A percentile compares a stretch with the other conserved stretches of the same genome.
phyloP scores from a whole-genome alignment of 1,140 invertebrate genomes.

The Chrysomallon squamiferum region DNA sequence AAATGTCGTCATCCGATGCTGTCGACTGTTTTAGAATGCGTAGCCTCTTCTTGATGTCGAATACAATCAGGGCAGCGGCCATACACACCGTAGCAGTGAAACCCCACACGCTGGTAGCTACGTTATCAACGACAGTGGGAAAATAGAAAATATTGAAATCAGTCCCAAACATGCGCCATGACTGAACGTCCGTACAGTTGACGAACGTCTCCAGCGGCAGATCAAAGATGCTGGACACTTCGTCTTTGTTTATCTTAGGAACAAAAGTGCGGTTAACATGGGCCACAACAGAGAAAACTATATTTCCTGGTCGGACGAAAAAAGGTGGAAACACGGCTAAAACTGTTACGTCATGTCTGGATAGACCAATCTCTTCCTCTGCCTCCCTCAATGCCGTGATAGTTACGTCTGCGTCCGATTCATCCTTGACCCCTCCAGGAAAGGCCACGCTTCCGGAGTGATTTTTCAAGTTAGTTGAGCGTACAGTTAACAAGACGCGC shows the following conservation, averaged over 20 bases:
- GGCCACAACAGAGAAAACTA: not conserved
- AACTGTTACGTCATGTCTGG: slow-evolving; percentile 70
- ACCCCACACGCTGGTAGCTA: not conserved
- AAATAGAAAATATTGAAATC: not conserved
- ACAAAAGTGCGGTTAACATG: not conserved
- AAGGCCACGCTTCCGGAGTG: slow-evolving; percentile 1
- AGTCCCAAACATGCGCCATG: not conserved
- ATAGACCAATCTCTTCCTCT: slow-evolving; percentile 78
- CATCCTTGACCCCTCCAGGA: slow-evolving; percentile 13
- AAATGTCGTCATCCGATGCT: too few species aligned
- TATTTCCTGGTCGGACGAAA: not conserved
- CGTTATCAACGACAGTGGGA: not conserved
- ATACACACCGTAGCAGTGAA: not conserved
- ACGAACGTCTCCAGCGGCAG: slow-evolving; percentile 2
- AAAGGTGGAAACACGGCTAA: slow-evolving; percentile 73
- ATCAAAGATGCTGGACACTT: slow-evolving; percentile 1
- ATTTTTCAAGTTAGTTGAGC: not conserved
- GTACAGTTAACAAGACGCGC: slow-evolving; percentile 8
- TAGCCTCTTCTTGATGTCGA: too few species aligned
- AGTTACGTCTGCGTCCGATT: slow-evolving; percentile 8
- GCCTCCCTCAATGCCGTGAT: slow-evolving; percentile 12
- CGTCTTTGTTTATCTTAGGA: slow-evolving; percentile 1
- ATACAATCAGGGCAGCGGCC: not conserved
- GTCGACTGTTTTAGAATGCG: too few species aligned
- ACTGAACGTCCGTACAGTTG: not conserved